These are phyloP conservation scores for Danio jaintianensis DNA, from an alignment of 2,797 vertebrate species.

Conservation along the genomic window DNA sequence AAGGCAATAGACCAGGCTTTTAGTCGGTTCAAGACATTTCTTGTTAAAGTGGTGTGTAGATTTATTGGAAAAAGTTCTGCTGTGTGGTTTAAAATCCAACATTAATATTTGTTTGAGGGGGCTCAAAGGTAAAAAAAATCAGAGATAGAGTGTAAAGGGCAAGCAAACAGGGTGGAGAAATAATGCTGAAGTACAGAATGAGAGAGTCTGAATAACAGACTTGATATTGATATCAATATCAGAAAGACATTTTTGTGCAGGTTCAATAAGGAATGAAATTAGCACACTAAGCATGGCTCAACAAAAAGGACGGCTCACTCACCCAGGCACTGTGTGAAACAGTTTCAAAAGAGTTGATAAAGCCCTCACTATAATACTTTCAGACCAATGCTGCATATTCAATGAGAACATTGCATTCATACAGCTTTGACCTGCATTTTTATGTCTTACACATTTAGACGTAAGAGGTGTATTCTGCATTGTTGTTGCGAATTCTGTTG, in stretches of 20 bases:
- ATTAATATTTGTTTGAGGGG: not conserved
- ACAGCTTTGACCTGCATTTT: too few species aligned
- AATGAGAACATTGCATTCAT: not conserved
- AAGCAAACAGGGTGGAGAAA: constrained; percentile 2
- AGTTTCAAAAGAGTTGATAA: not conserved
- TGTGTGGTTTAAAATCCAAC: not conserved
- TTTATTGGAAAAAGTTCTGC: not conserved
- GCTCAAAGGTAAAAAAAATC: constrained; percentile 11
- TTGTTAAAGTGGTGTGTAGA: constrained; percentile 53
- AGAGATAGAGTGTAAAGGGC: constrained; percentile 1
- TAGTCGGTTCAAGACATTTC: constrained; percentile 54
- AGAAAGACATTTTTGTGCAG: not conserved
- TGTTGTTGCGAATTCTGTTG: not conserved
- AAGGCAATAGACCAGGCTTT: constrained; percentile 24
- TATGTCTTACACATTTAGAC: not conserved
- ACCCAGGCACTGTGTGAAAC: not conserved
- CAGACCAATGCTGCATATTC: not conserved
- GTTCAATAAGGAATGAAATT: not conserved
- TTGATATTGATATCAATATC: constrained; percentile 2
- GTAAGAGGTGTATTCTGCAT: not conserved
- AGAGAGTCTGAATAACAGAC: constrained; percentile 16
- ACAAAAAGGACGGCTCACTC: not conserved
- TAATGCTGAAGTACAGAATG: constrained; percentile 5
- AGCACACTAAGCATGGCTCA: not conserved
- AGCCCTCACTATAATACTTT: not conserved